phyloP scores from a whole-genome alignment of 2,113 vertebrate species.

The Pangasianodon hypophthalmus region DNA sequence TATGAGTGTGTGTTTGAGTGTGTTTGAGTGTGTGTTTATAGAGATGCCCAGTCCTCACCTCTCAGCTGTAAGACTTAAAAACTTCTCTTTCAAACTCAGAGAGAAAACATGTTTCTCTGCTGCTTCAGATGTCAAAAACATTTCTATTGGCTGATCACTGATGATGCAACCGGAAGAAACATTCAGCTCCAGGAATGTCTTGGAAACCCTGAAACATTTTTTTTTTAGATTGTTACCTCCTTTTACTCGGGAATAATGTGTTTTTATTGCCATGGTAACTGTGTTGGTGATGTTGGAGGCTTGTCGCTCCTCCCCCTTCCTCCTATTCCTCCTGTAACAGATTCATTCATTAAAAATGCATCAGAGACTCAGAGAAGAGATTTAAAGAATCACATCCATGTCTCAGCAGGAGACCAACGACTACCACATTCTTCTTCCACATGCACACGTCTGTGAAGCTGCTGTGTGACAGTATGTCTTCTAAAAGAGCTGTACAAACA shows the following conservation, averaged over 20 bases:
- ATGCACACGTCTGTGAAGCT: not conserved
- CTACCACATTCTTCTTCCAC: not conserved
- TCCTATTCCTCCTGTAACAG: conserved; percentile 17
- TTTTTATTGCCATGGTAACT: conserved; percentile 45
- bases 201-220: not conserved
- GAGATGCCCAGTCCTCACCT: not conserved
- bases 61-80: not conserved
- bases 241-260: conserved; percentile 5
- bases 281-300: conserved; percentile 13
- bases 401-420: not conserved
- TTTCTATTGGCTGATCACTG: not conserved
- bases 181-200: not conserved
- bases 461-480: not conserved
- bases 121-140: not conserved
- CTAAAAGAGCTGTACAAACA: not conserved
- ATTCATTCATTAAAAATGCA: conserved; percentile 42
- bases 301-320: conserved; percentile 3
- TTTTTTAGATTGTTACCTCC: not conserved
- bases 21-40: not conserved
- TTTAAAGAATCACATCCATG: not conserved
- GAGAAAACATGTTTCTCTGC: not conserved
- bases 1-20: no score
- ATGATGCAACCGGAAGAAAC: not conserved
- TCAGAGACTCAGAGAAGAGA: not conserved
- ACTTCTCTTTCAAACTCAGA: no score